Evolutionary conservation across 1,140 invertebrate species (phyloP), one percentile per base, ranked within the genome.

Genomic region (Colletes latitarsis): DNA sequence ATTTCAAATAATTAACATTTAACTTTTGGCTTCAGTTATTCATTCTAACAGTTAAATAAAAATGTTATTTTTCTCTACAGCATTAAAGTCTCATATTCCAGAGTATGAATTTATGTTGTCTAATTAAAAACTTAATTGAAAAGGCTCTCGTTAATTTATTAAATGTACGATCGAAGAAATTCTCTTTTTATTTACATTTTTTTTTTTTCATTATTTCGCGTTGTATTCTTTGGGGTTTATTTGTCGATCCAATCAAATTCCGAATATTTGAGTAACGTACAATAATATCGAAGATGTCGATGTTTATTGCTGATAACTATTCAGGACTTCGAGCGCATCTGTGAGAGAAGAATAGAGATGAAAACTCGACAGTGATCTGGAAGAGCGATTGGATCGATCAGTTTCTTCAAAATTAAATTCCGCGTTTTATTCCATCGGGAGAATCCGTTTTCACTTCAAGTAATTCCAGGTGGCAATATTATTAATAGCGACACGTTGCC

Each of bases 361-460:
- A 46, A 64, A 39, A 64, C 46, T 17, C 17, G 41, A 19, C 63
- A 64, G 41, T 39, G 3, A 64, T 64, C 41, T 17, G 17, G 30
- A 64, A 14, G 41, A 58, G 57, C n/a, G 39, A 64, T 64, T 64
- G 41, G 17, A 64, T 46, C 41, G 39, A 64, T 64, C 39, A 64
- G 12, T 46, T n/a, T n/a, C 15, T n/a, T 17, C 14, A 8, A 64
- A 17, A 64, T 46, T 64, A n/a, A 43, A 43, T n/a, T 57, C 5
- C 55, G 3, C 5, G 4, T 19, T 57, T 57, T 57, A 57, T n/a
- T 8, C 17, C n/a, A 17, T 17, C 55, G 55, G 6, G 17, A n/a
- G n/a, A 5, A 57, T 17, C 3, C 17, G 17, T 57, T n/a, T 57
- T 57, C 17, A n/a, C 17, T n/a, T 57, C n/a, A 57, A 17, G 6